A percentile compares a stretch with the other conserved stretches of the same genome.
Conservation (phyloP, 2,797 vertebrate genomes). For the Thunnus albacares region DNA sequence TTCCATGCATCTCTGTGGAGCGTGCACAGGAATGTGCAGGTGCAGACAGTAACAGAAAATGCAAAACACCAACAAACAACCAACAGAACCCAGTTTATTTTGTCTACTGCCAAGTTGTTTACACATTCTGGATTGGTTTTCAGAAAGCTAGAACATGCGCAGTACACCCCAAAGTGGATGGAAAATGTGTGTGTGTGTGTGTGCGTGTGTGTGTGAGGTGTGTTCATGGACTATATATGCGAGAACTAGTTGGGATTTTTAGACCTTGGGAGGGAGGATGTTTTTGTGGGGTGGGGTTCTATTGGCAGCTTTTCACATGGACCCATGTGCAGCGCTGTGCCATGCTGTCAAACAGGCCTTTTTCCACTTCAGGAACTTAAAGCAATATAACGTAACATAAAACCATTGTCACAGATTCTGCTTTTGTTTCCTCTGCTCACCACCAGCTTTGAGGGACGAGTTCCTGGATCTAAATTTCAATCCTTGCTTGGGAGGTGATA, state of each 20-base stretch:
- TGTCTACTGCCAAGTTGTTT: conserved; percentile 11
- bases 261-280: background rate
- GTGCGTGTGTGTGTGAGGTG: background rate
- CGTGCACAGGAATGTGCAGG: conserved; percentile 1
- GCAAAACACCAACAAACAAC: background rate
- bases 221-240: background rate
- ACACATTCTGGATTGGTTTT: conserved; percentile 4
- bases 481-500: background rate
- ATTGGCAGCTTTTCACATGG: conserved; percentile 5
- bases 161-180: background rate
- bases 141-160: background rate
- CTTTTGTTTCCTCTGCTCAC: background rate
- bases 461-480: background rate
- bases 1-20: background rate
- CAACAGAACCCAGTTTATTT: background rate
- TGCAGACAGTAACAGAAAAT: conserved; percentile 7
- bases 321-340: background rate
- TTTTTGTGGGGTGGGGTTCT: conserved; percentile 1
- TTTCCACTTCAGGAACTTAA: conserved; percentile 7
- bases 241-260: background rate
- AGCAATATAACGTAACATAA: background rate
- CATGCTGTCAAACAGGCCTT: conserved; percentile 1
- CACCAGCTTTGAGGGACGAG: background rate
- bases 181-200: background rate
- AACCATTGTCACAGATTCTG: background rate